Evolutionary conservation across 2,888 invertebrate genomes (phyloP).

Genomic region (Zaprionus obscuricornis): DNA sequence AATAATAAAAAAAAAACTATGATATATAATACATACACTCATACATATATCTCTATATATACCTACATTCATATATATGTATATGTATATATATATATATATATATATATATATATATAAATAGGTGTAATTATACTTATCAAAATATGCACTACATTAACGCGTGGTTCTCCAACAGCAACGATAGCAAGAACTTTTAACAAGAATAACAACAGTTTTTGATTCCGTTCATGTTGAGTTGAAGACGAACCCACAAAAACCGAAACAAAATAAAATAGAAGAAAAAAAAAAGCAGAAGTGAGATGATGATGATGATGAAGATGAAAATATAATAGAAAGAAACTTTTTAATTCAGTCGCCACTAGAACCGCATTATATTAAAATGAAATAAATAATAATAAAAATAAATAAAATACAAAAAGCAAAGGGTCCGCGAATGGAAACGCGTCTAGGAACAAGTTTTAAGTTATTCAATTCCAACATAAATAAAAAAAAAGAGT

Average conservation of each 20-base stretch:
- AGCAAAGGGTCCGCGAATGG: conserved; percentile 39
- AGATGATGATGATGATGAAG: conserved; percentile 25
- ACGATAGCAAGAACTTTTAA: no score
- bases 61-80: no score
- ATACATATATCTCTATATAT: no score
- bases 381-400: conserved; percentile 12
- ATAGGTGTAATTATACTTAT: conserved; percentile 60
- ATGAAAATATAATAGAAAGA: no score
- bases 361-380: conserved; percentile 69
- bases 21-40: no score
- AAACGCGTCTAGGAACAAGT: conserved; percentile 66
- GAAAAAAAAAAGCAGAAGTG: conserved; percentile 29
- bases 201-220: conserved; percentile 44
- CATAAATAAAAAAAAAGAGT: conserved; percentile 73
- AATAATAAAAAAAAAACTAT: no score
- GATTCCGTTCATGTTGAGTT: conserved; percentile 63
- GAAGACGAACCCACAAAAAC: conserved; percentile 15
- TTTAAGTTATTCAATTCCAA: conserved; percentile 77
- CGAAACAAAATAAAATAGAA: conserved; percentile 17
- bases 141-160: conserved; percentile 69
- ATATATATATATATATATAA: conserved; percentile 50
- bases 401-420: not conserved
- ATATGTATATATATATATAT: no score
- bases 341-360: conserved; percentile 50
- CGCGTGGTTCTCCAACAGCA: conserved; percentile 65